These are phyloP conservation scores for Drosophila oshimai DNA, from an alignment of 1,140 invertebrate genomes.

Conservation along the genomic window DNA sequence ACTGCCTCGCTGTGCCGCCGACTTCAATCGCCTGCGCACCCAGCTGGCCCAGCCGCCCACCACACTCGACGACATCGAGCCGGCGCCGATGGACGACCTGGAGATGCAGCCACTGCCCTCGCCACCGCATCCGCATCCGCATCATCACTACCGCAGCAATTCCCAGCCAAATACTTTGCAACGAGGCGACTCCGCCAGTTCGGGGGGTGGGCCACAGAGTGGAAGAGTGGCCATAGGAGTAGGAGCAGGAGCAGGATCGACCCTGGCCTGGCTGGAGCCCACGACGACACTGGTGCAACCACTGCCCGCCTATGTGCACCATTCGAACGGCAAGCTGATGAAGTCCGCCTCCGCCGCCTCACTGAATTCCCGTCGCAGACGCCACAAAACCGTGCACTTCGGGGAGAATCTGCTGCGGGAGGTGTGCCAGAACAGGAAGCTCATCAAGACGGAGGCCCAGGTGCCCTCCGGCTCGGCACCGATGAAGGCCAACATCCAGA, in stretches of 20 bases:
- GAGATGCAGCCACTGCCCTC: constrained; percentile 51
- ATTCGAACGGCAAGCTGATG: constrained; percentile 74
- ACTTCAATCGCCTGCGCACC: constrained; percentile 79
- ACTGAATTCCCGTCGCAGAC: constrained; percentile 85
- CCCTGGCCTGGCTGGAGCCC: constrained; percentile 60
- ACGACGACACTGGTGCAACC: constrained; percentile 38
- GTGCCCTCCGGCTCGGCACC: constrained; percentile 81
- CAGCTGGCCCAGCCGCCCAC: constrained; percentile 74
- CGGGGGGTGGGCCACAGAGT: constrained; percentile 32
- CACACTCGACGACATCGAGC: constrained; percentile 74
- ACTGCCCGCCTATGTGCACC: constrained; percentile 50
- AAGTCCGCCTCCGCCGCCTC: constrained; percentile 83
- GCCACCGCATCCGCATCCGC: constrained; percentile 32
- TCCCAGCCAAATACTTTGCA: constrained; percentile 80
- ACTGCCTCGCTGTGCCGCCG: constrained; percentile 82
- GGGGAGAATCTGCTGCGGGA: constrained; percentile 88
- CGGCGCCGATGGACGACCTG: constrained; percentile 59
- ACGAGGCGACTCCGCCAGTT: constrained; percentile 73
- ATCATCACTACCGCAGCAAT: constrained; percentile 73
- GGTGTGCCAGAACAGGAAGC: constrained; percentile 86
- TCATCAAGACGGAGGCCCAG: constrained; percentile 77
- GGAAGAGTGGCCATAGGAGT: neutral
- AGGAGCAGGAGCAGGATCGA: neutral
- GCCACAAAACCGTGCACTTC: constrained; percentile 90
- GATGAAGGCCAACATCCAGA: constrained; percentile 89